Percentiles rank a stretch among this genome's conserved stretches.
phyloP scores from a whole-genome alignment of 1,140 invertebrate genomes.

The Chironomus tepperi region DNA sequence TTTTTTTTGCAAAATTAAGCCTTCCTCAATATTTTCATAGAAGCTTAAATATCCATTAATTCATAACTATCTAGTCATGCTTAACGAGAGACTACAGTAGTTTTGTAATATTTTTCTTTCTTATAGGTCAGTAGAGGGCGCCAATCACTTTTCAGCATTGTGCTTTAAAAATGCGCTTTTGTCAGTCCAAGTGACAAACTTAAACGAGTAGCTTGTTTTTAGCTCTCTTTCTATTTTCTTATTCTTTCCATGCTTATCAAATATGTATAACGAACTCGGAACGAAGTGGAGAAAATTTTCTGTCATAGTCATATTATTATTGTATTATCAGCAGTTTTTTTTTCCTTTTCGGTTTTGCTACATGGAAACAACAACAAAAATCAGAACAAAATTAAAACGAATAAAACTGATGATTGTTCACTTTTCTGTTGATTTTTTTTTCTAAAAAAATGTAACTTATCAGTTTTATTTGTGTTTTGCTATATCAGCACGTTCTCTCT shows the following conservation, averaged over 20 bases:
- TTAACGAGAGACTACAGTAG: no score
- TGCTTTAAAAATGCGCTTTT: no score
- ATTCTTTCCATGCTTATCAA: conserved; percentile 3
- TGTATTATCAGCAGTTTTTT: conserved; percentile 5
- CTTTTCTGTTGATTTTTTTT: neutral
- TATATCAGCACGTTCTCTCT: conserved; percentile 19
- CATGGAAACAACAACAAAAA: conserved; percentile 10
- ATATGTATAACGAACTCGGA: conserved; percentile 7
- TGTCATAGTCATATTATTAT: conserved; percentile 14
- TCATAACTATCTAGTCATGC: no score
- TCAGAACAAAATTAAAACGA: conserved; percentile 8
- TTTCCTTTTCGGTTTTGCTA: neutral
- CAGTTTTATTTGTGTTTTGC: conserved; percentile 21
- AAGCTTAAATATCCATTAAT: no score
- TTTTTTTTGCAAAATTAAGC: no score
- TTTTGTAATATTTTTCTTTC: no score
- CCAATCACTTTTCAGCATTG: no score
- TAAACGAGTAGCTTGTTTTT: no score
- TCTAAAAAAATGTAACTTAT: conserved; percentile 4
- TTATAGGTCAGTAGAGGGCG: no score
- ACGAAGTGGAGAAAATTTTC: conserved; percentile 12
- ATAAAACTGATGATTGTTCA: conserved; percentile 22
- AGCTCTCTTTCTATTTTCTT: neutral
- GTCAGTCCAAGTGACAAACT: neutral
- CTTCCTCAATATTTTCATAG: no score